A percentile compares a stretch with the other conserved stretches of the same genome.
phyloP scores from a whole-genome alignment of 2,113 vertebrate species.

The Dipodomys stephensi region DNA sequence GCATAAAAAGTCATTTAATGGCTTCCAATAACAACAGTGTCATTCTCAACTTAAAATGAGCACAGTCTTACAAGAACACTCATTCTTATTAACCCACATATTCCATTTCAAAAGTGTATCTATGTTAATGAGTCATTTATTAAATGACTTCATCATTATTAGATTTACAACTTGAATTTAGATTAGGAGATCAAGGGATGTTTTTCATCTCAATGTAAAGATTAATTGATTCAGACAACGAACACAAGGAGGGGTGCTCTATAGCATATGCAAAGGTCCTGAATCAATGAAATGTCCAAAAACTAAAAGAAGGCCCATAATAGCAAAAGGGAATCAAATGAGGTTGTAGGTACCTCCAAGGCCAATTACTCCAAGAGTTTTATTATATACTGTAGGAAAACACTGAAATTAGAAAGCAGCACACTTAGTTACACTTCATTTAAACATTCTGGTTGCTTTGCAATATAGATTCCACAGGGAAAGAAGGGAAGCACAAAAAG shows the following conservation, averaged over 20 bases:
- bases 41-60: conserved; percentile 37
- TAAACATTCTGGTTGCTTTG: background rate
- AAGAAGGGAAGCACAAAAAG: background rate
- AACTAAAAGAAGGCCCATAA: background rate
- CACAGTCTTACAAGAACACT: background rate
- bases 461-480: background rate
- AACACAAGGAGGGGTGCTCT: background rate
- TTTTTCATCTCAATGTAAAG: conserved; percentile 5
- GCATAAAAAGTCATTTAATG: background rate
- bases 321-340: background rate
- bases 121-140: background rate
- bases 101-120: background rate
- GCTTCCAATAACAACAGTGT: conserved; percentile 21
- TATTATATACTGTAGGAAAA: background rate
- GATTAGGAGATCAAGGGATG: conserved; percentile 4
- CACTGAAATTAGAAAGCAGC: background rate
- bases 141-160: conserved; percentile 8
- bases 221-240: background rate
- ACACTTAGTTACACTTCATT: background rate
- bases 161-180: conserved; percentile 43
- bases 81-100: background rate
- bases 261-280: background rate
- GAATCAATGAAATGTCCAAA: background rate
- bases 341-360: background rate
- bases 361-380: background rate